Evolutionary conservation across 2,888 invertebrate genomes (phyloP), one percentile per base, ranked within the genome.

Genomic region (Arge pagana): DNA sequence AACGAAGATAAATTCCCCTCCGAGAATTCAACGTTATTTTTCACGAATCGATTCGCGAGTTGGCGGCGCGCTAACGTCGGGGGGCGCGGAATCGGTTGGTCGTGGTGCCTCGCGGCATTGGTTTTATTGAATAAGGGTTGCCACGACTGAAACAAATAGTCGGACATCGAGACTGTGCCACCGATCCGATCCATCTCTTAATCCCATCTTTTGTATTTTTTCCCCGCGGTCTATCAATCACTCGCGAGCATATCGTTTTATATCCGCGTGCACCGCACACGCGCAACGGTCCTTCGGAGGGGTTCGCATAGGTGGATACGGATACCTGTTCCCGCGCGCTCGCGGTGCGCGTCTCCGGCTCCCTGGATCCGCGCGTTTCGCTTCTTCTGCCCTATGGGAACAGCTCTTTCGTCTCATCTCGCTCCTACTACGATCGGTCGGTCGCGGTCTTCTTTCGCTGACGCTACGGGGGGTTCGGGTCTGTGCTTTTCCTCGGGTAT

Each of bases 141-240:
- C 45, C 8, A 8, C 31, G 45, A 21, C 33, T 45, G 45, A 24
- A 45, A 33, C 33, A 45, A 35, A 45, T 35, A 45, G 45, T 33
- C 23, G 33, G 28, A 30, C 30, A 42, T 24, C 28, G 28, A 42
- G 42, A 31, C 42, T 11, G 19, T 30, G 30, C 45, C n/a, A n/a
- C n/a, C 16, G 24, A 33, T 35, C 45, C 55, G 52, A 45, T 51
- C 49, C 60, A 62, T 67, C 67, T 62, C 64, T 68, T 67, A 68
- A 69, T 66, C 66, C 63, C 61, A 67, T 60, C 65, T 67, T 67
- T 66, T 61, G 59, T 64, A 58, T 33, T 45, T 45, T 45, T 45
- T n/a, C n/a, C 45, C 28, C 19, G 15, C 36, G 58, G 52, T 50
- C 63, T 62, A 69, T 70, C 70, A 65, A 68, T 70, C 66, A 69